Evolutionary conservation across 2,888 invertebrate species (phyloP).

Genomic region (Napeogenes inachia): DNA sequence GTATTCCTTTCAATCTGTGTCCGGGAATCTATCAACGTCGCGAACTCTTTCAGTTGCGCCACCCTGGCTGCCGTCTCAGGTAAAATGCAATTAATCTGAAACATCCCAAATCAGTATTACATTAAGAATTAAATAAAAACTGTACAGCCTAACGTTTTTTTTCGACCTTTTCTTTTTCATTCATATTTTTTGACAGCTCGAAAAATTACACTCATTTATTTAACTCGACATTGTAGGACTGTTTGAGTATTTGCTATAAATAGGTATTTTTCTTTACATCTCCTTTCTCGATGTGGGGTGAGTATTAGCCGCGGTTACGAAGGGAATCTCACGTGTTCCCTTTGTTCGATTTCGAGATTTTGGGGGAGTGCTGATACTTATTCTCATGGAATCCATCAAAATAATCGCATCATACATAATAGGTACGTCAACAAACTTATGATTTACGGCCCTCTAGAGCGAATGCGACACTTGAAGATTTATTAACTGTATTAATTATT

Average conservation of each 20-base stretch:
- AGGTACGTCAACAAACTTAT: slow-evolving; percentile 66
- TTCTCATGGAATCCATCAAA: slow-evolving; percentile 74
- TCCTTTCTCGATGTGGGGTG: slow-evolving; percentile 73
- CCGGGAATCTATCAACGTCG: slow-evolving; percentile 74
- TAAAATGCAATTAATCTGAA: slow-evolving; percentile 76
- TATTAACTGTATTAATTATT: background rate
- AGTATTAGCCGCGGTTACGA: slow-evolving; percentile 67
- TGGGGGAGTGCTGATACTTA: slow-evolving; percentile 73
- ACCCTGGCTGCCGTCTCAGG: slow-evolving; percentile 72
- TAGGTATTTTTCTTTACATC: slow-evolving; percentile 77
- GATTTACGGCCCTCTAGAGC: slow-evolving; percentile 52
- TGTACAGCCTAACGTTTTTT: slow-evolving; percentile 70
- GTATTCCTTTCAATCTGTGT: slow-evolving; percentile 75
- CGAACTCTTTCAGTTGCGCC: slow-evolving; percentile 74
- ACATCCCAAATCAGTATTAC: slow-evolving; percentile 77
- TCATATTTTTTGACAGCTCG: slow-evolving; percentile 78
- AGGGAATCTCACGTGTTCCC: slow-evolving; percentile 73
- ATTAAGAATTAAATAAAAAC: slow-evolving; percentile 75
- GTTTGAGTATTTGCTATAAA: slow-evolving; percentile 79
- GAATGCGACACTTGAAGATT: slow-evolving; percentile 10
- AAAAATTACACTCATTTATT: slow-evolving; percentile 78
- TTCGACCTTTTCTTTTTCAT: slow-evolving; percentile 75
- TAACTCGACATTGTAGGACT: slow-evolving; percentile 78
- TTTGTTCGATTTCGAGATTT: slow-evolving; percentile 75
- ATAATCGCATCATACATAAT: slow-evolving; percentile 72